Evolutionary conservation across 2,797 vertebrate genomes (phyloP), one percentile per base, ranked within the genome.

Genomic region (Semotilus atromaculatus): DNA sequence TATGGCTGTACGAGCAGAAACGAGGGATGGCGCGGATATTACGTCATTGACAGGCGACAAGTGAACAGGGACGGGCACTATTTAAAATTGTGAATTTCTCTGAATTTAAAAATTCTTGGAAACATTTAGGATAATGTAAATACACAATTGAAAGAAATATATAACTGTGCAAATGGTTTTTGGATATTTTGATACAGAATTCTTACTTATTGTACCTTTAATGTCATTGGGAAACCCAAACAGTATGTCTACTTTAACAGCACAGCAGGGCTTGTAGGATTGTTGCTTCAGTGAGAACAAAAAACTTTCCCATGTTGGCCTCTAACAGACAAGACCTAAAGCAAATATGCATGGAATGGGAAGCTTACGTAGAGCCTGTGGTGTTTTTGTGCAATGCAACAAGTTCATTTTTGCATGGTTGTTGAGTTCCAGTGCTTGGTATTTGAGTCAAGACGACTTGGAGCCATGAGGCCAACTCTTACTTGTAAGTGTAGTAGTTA

Each of bases 401-500:
- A 68, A 70, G 48, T 36, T 72, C 66, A 60, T 60, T 81, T 48
- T 23, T 48, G 53, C 29, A 26, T 16, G 55, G 31, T 19, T 58
- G 40, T 73, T 72, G 55, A 75, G 66, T 83, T 66, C 48, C 40
- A 23, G 26, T 45, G 51, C 53, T 83, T 83, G 31, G 31, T 73
- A 68, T 80, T 75, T 67, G 45, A 67, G 67, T 74, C 58, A 29
- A 67, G 21, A 66, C 29, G 71, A 31, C 76, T 86, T 45, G 19
- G 16, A 79, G 21, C 16, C 8, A 66, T n/a, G 2, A 26, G 38
- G 43, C 62, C 68, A 45, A n/a, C 26, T 64, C 45, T 53, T 62
- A 64, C 62, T 78, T 72, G 1, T 16, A 48, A 48, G 45, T 48
- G 45, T 48, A 55, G 34, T 31, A 60, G 74, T 64, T 76, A 70